phyloP scores from a whole-genome alignment of 2,113 vertebrate species.

The Colistium nudipinnis region DNA sequence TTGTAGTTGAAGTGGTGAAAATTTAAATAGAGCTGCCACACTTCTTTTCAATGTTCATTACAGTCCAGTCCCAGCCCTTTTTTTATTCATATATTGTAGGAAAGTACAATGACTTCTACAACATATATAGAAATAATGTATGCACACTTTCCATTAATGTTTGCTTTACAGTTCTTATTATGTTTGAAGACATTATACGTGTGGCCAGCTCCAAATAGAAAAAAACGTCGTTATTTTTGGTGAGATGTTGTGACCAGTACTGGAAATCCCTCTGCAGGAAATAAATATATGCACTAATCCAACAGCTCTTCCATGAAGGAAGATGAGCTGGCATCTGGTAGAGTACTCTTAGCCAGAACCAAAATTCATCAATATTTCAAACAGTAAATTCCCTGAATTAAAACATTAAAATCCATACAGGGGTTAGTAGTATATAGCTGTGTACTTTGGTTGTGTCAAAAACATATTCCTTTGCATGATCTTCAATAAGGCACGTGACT shows the following conservation, averaged over 20 bases:
- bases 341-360: too few relatives aligned
- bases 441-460: conserved; percentile 2
- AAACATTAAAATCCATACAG: too few relatives aligned
- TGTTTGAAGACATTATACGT: too few relatives aligned
- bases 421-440: too few relatives aligned
- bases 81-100: background rate
- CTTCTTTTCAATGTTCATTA: background rate
- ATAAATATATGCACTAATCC: too few relatives aligned
- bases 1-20: background rate
- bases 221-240: too few relatives aligned
- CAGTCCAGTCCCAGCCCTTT: background rate
- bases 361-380: too few relatives aligned
- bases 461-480: conserved; percentile 30
- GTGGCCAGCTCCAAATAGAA: background rate
- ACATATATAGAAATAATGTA: background rate
- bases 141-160: background rate
- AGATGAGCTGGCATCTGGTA: too few relatives aligned
- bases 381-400: too few relatives aligned
- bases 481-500: conserved; percentile 10
- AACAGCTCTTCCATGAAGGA: too few relatives aligned
- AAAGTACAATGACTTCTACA: background rate
- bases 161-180: background rate
- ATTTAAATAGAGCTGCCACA: conserved; percentile 9
- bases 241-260: too few relatives aligned
- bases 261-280: too few relatives aligned